phyloP scores from a whole-genome alignment of 1,140 invertebrate species.

The Drosophila trapezifrons region DNA sequence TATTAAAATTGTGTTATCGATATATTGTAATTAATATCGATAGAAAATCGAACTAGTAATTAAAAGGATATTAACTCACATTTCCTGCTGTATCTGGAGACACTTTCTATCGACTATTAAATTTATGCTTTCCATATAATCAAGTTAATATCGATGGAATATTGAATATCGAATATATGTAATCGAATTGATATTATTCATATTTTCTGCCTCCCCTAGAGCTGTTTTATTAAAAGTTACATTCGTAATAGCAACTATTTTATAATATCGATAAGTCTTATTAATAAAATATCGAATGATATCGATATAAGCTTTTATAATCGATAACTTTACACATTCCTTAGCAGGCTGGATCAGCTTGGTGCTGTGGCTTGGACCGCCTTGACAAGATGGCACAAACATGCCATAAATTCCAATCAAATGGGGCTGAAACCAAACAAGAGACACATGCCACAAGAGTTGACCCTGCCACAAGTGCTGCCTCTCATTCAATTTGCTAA shows the following conservation, averaged over 20 bases:
- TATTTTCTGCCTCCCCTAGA: background rate
- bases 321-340: too few species aligned
- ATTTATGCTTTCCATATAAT: too few species aligned
- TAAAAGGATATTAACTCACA: background rate
- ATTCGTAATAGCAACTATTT: too few species aligned
- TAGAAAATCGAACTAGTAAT: background rate
- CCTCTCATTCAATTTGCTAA: slow-evolving; percentile 61
- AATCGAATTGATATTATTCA: background rate
- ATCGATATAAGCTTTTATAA: too few species aligned
- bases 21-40: background rate
- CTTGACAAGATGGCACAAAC: slow-evolving; percentile 33
- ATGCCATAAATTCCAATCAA: slow-evolving; percentile 78
- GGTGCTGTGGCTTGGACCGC: background rate
- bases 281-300: too few species aligned
- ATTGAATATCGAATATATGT: too few species aligned
- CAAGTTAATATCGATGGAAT: too few species aligned
- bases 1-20: background rate
- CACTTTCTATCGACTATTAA: too few species aligned
- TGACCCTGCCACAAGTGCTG: slow-evolving; percentile 39
- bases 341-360: background rate
- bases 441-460: slow-evolving; percentile 38
- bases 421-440: slow-evolving; percentile 31
- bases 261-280: background rate
- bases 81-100: too few species aligned
- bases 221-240: background rate